Evolutionary conservation across 2,113 vertebrate genomes (phyloP).

Genomic region (Tetrax tetrax): DNA sequence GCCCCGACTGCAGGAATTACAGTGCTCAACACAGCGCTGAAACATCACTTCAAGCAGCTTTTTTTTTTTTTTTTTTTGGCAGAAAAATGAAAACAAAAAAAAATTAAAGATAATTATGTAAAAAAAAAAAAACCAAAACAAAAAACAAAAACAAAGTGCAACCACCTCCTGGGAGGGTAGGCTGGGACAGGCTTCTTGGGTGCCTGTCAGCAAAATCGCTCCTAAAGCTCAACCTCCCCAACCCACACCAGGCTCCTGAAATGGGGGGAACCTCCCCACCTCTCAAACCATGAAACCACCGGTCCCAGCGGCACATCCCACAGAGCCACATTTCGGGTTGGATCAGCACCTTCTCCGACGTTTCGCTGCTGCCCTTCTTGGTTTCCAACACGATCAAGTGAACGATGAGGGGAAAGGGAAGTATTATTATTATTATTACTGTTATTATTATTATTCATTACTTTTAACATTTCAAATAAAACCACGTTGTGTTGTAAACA

Average conservation of each 20-base stretch:
- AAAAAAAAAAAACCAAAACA: too few species aligned
- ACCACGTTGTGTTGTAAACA: constrained; percentile 69
- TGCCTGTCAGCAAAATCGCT: not conserved
- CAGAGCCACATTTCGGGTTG: not conserved
- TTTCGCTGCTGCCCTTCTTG: not conserved
- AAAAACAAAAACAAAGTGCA: not conserved
- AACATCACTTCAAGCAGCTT: constrained; percentile 61
- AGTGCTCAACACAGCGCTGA: constrained; percentile 36
- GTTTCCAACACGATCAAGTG: constrained; percentile 27
- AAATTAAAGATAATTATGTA: not conserved
- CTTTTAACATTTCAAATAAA: constrained; percentile 65
- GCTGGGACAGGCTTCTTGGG: not conserved
- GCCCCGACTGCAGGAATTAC: not conserved
- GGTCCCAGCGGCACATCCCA: not conserved
- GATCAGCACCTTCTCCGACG: not conserved
- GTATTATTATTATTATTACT: constrained; percentile 35
- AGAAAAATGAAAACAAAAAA: not conserved
- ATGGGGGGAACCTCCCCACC: not conserved
- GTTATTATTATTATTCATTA: constrained; percentile 30
- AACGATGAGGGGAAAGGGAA: constrained; percentile 60
- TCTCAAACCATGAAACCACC: not conserved
- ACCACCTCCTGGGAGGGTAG: not conserved
- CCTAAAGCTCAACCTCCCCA: not conserved
- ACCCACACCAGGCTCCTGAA: rapidly evolving
- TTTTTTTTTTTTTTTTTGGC: not conserved